Evolutionary conservation across 2,888 invertebrate genomes (phyloP), one percentile per base, ranked within the genome.

Genomic region (Cerceris rybyensis): DNA sequence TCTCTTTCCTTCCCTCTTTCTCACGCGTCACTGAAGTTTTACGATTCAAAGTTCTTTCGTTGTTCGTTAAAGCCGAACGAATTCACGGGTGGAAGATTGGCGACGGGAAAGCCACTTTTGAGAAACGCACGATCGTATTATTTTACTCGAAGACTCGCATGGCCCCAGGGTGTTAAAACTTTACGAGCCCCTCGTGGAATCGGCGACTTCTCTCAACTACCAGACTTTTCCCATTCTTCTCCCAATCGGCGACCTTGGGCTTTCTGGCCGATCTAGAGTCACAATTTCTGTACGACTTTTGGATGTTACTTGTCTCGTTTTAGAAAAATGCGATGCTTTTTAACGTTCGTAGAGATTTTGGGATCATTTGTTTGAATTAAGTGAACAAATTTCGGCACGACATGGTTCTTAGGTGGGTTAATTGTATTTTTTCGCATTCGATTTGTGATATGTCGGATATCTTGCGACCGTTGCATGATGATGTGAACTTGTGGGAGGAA

Each of bases 61-160:
- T 70, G 77, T 81, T 83, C 81, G 78, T 84, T 83, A 83, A 81
- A 83, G 67, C 69, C 66, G 70, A 68, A 76, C 77, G 74, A 78
- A 84, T 84, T 83, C 81, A 70, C 75, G 55, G 69, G 58, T 72
- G 55, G 43, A 67, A 67, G 80, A 75, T 73, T 58, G 71, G 17
- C 28, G 49, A 54, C 39, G 71, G 70, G 70, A 80, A 75, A 72
- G 74, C 69, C 78, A 84, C 82, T 80, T 80, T 85, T 76, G 64
- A 79, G 71, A 73, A 82, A 82, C 69, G 82, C 74, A 77, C 70
- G 67, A 76, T 82, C 82, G 70, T 79, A 85, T 84, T 85, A 85
- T 84, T 84, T 84, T 61, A 82, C 58, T 69, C 54, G 74, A 52
- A 58, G 66, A 63, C 69, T 81, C 75, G 70, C 70, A 57, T 50